Evolutionary conservation across 2,888 invertebrate genomes (phyloP).

Genomic region (Sphecodes monilicornis): DNA sequence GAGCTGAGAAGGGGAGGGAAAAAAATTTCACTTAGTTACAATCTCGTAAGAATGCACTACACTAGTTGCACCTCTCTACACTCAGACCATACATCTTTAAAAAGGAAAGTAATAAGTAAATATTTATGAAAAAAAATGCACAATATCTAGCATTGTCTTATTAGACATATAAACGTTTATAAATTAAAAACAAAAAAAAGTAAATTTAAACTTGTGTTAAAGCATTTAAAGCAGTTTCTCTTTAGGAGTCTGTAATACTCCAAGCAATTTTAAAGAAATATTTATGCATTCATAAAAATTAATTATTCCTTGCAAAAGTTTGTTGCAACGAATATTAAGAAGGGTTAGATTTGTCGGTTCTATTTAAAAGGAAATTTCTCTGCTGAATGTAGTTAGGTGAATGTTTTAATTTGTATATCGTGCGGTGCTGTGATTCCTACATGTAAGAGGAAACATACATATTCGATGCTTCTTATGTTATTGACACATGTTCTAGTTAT

Average conservation of each 20-base stretch:
- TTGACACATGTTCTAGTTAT: constrained; percentile 37
- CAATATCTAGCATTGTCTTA: constrained; percentile 8
- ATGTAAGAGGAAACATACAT: constrained; percentile 83
- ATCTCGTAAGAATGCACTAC: constrained; percentile 74
- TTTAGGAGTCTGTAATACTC: constrained; percentile 8
- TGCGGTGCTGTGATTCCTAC: constrained; percentile 64
- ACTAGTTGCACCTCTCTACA: constrained; percentile 78
- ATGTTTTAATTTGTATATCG: constrained; percentile 67
- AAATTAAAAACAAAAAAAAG: constrained; percentile 6
- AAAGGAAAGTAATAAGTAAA: constrained; percentile 34
- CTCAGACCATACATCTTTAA: constrained; percentile 69
- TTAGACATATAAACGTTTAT: neutral
- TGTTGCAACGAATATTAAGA: neutral
- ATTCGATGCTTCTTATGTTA: constrained; percentile 75
- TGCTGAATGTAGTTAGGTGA: constrained; percentile 79
- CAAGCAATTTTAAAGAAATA: constrained; percentile 11
- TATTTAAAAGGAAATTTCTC: constrained; percentile 23
- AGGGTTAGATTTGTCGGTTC: neutral
- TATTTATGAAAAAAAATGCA: constrained; percentile 28
- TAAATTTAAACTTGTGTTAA: constrained; percentile 18
- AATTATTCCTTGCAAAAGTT: constrained; percentile 13
- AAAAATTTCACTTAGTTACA: constrained; percentile 83
- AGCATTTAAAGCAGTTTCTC: constrained; percentile 20
- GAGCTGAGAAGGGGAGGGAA: constrained; percentile 88
- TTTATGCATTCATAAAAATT: constrained; percentile 13